A percentile compares a stretch with the other conserved stretches of the same genome.
phyloP scores from a whole-genome alignment of 2,888 invertebrate genomes.

The Andrena marginata region DNA sequence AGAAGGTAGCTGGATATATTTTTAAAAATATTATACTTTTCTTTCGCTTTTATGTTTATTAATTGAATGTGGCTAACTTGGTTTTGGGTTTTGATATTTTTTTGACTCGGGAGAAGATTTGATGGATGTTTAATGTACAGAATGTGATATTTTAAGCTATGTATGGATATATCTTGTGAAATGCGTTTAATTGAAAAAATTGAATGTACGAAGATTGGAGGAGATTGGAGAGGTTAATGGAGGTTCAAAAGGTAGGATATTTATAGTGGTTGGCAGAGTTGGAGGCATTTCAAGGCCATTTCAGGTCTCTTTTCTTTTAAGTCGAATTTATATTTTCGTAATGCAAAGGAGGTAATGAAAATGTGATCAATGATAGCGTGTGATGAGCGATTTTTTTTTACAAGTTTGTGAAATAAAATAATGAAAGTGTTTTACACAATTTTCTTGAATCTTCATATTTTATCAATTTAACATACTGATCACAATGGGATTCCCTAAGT shows the following conservation, averaged over 20 bases:
- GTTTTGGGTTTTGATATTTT: no score
- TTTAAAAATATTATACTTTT: no score
- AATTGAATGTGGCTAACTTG: background rate
- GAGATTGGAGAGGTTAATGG: constrained; percentile 2
- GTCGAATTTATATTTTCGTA: background rate
- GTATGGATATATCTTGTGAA: background rate
- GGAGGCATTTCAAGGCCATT: background rate
- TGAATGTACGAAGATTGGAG: constrained; percentile 4
- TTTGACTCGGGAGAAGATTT: background rate
- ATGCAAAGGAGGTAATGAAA: background rate
- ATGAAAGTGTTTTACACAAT: no score
- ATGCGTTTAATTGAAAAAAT: background rate
- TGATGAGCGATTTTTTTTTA: background rate
- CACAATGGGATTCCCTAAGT: no score
- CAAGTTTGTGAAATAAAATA: no score
- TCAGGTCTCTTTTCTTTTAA: background rate
- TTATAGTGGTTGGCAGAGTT: background rate
- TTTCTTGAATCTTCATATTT: no score
- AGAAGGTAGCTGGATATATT: no score
- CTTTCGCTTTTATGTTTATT: background rate
- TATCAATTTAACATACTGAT: no score
- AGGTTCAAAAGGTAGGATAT: background rate
- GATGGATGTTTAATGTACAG: background rate
- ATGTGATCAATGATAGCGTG: background rate
- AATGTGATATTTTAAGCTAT: background rate